These are phyloP conservation scores for Machimus rusticus DNA, from an alignment of 2,888 invertebrate genomes.

Conservation along the genomic window DNA sequence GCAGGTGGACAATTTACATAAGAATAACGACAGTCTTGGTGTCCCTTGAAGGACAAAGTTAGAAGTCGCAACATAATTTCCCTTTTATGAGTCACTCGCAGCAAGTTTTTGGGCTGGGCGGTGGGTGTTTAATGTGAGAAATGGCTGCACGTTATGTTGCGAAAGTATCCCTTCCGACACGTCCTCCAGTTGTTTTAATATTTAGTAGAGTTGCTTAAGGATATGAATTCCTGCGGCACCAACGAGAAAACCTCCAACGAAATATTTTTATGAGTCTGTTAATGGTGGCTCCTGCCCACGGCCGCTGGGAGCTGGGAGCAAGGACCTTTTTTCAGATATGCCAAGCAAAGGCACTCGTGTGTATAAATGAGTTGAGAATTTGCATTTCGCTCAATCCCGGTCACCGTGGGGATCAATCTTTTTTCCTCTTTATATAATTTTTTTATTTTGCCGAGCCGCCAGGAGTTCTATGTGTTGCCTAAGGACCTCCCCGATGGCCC, in stretches of 20 bases:
- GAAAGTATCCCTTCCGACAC: not conserved
- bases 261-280: not conserved
- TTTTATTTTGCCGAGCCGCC: not conserved
- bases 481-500: not conserved
- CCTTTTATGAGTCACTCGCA: constrained; percentile 2
- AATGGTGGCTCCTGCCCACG: not conserved
- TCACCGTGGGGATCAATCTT: not conserved
- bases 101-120: not conserved
- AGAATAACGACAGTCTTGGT: not conserved
- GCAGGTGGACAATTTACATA: constrained; percentile 32
- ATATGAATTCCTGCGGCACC: not conserved
- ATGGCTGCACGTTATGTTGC: not conserved
- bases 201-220: constrained; percentile 1
- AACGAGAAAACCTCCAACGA: not conserved
- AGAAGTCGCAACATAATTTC: not conserved
- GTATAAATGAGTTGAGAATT: constrained; percentile 23
- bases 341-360: not conserved
- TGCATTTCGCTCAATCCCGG: constrained; percentile 1
- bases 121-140: not conserved
- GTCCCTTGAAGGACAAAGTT: not conserved
- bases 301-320: not conserved
- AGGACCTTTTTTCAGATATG: not conserved
- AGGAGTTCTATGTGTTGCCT: not conserved
- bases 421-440: not conserved
- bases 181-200: constrained; percentile 4